These are phyloP conservation scores for Enchytraeus crypticus DNA, from an alignment of 2,888 invertebrate genomes.

Conservation along the genomic window DNA sequence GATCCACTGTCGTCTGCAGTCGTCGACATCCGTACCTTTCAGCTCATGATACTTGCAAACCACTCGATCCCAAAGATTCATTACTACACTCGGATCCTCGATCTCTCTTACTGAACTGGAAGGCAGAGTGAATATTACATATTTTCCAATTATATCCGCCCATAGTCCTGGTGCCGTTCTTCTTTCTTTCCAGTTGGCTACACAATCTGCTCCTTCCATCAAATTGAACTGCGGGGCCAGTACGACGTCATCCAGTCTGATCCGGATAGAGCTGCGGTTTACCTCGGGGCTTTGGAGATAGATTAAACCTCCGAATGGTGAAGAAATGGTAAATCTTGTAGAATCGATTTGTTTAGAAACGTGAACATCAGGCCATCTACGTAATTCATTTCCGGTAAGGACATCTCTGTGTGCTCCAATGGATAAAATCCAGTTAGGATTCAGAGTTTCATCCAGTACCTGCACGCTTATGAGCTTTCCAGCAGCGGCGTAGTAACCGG, in stretches of 20 bases:
- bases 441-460: no score
- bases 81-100: constrained; percentile 9
- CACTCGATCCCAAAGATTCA: constrained; percentile 27
- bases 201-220: not conserved
- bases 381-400: no score
- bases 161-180: constrained; percentile 18
- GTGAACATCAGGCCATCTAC: constrained; percentile 18
- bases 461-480: no score
- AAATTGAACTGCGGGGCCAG: constrained; percentile 17
- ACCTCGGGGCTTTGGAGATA: constrained; percentile 12
- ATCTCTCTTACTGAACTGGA: constrained; percentile 21
- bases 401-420: no score
- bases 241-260: constrained; percentile 15
- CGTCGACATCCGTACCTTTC: constrained; percentile 15
- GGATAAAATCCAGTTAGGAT: no score
- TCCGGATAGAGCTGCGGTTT: not conserved
- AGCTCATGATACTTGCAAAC: constrained; percentile 23
- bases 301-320: constrained; percentile 17
- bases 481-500: no score
- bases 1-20: constrained; percentile 18
- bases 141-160: constrained; percentile 26
- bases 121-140: constrained; percentile 26
- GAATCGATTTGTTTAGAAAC: not conserved
- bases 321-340: not conserved
- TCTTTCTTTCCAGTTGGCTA: constrained; percentile 10